Conservation (phyloP, 2,797 vertebrate genomes). For the Thamnophis elegans region DNA sequence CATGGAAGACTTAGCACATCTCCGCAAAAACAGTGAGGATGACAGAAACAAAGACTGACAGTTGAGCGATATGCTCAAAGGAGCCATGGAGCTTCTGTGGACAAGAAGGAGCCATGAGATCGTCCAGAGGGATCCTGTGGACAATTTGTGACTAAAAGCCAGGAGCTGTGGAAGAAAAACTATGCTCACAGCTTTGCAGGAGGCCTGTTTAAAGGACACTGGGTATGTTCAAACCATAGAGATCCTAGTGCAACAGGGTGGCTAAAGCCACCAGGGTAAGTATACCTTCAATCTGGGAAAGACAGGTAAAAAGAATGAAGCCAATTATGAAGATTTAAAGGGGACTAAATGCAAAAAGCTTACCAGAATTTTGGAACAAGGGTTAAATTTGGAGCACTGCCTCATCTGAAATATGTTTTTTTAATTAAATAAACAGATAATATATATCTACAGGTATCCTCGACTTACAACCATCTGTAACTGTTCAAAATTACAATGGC, state of each 20-base stretch:
- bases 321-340: background rate
- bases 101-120: background rate
- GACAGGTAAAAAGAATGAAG: background rate
- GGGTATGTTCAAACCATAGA: background rate
- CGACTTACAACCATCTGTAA: background rate
- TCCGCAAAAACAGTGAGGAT: background rate
- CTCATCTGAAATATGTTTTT: background rate
- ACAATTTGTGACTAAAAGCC: background rate
- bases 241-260: background rate
- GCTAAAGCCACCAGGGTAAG: background rate
- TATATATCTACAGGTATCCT: background rate
- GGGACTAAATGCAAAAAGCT: background rate
- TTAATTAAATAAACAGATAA: background rate
- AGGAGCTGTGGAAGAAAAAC: background rate
- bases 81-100: background rate
- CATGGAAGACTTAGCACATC: background rate
- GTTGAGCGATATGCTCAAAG: background rate
- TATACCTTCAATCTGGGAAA: background rate
- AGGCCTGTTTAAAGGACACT: background rate
- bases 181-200: background rate
- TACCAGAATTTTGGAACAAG: background rate
- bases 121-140: background rate
- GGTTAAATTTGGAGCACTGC: background rate
- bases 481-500: background rate
- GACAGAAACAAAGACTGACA: background rate